phyloP scores from a whole-genome alignment of 2,797 vertebrate species.

The Clarias fuscus region DNA sequence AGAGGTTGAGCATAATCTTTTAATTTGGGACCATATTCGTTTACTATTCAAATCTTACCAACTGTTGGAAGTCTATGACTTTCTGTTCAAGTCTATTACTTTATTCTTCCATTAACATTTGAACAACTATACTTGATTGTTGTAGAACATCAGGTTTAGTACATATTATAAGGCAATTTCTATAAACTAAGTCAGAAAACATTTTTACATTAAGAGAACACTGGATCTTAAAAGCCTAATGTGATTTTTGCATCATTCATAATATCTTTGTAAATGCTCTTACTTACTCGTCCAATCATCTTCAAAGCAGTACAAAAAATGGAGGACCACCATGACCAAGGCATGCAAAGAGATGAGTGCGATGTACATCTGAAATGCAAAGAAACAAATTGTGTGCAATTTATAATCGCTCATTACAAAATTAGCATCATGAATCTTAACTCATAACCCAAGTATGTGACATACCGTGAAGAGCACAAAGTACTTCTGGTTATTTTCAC shows the following conservation, averaged over 20 bases:
- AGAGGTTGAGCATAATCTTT: neutral
- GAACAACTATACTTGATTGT: no score
- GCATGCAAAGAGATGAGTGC: conserved; percentile 92
- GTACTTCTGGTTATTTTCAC: conserved; percentile 99
- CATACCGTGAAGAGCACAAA: conserved; percentile 99
- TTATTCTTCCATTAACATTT: neutral
- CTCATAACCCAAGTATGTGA: conserved; percentile 50
- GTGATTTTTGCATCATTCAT: neutral
- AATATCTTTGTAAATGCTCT: neutral
- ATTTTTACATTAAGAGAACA: neutral
- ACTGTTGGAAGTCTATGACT: neutral
- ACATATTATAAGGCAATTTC: neutral
- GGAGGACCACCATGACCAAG: conserved; percentile 94
- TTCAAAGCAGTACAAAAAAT: conserved; percentile 98
- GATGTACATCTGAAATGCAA: conserved; percentile 93
- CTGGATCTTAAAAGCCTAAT: neutral
- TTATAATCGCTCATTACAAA: neutral
- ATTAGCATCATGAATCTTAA: neutral
- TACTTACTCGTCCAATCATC: conserved; percentile 99
- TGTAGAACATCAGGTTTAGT: neutral
- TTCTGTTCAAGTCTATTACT: neutral
- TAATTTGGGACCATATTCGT: neutral
- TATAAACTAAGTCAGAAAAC: neutral
- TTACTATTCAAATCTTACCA: neutral
- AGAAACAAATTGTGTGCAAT: neutral